Percentiles rank a stretch among this genome's conserved stretches.
Conservation (phyloP, 2,113 vertebrate species). For the Carlito syrichta region DNA sequence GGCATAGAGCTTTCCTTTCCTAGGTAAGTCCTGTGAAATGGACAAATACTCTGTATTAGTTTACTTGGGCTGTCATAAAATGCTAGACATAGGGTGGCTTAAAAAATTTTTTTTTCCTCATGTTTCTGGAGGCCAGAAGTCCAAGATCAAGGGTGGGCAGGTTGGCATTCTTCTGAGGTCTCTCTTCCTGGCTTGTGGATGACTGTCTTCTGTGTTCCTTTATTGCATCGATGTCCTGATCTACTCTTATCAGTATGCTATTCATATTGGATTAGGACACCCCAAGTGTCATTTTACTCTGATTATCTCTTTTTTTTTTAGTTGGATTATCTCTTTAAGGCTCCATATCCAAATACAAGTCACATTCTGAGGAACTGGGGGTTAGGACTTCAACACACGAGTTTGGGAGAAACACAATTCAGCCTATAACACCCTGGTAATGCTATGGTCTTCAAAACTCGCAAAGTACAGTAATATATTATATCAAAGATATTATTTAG, state of each 20-base stretch:
- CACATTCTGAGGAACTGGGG: not conserved
- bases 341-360: not conserved
- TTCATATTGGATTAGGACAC: too few relatives aligned
- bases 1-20: too few relatives aligned
- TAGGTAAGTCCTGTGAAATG: not conserved
- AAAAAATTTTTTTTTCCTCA: not conserved
- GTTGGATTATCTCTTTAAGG: not conserved
- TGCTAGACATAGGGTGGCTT: not conserved
- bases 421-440: fast-evolving
- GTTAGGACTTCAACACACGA: not conserved
- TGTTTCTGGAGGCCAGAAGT: not conserved
- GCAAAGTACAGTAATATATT: not conserved
- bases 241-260: not conserved
- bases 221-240: too few relatives aligned
- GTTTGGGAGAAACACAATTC: not conserved
- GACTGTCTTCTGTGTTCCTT: fast-evolving
- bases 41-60: not conserved
- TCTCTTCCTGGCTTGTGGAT: fast-evolving
- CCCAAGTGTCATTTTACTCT: not conserved
- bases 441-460: not conserved
- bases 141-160: not conserved
- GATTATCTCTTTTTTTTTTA: not conserved
- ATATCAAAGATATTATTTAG: not conserved
- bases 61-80: too few relatives aligned
- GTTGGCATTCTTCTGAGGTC: not conserved